A percentile compares a stretch with the other conserved stretches of the same genome.
Conservation (phyloP, 2,888 invertebrate species). For the Enoplolaimus lenunculus region DNA sequence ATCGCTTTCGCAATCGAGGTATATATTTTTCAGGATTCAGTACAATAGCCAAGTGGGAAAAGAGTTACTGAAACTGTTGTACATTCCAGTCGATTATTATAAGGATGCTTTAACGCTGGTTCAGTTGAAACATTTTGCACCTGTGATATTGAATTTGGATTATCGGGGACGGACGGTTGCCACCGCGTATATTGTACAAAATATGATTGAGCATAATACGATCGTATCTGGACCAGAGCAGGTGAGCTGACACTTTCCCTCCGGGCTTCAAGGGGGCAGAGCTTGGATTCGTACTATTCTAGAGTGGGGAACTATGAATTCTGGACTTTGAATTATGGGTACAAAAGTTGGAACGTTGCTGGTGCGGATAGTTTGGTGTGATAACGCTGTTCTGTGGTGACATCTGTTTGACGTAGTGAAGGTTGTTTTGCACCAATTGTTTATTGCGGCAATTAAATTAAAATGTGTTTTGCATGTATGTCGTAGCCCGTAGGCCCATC, state of each 20-base stretch:
- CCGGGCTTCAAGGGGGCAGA: neutral
- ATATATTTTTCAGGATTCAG: conserved; percentile 53
- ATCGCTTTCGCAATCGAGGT: too few relatives aligned
- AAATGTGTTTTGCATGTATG: too few relatives aligned
- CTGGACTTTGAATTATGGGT: too few relatives aligned
- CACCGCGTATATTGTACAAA: conserved; percentile 72
- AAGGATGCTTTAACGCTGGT: conserved; percentile 75
- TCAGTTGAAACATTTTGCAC: conserved; percentile 69
- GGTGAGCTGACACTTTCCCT: conserved; percentile 46
- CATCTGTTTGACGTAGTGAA: too few relatives aligned
- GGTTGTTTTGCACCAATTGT: too few relatives aligned
- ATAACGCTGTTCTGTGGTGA: too few relatives aligned
- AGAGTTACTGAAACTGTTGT: conserved; percentile 77
- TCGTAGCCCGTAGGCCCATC: too few relatives aligned
- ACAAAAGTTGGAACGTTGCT: too few relatives aligned
- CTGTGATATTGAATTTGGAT: conserved; percentile 71
- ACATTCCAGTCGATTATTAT: conserved; percentile 85
- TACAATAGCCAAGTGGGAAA: conserved; percentile 70
- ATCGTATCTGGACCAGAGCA: conserved; percentile 72
- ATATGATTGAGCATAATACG: conserved; percentile 71
- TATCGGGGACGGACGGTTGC: conserved; percentile 63
- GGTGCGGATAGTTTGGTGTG: too few relatives aligned
- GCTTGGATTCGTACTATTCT: neutral
- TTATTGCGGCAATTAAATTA: too few relatives aligned
- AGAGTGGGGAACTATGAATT: too few relatives aligned